Evolutionary conservation across 2,888 invertebrate species (phyloP), one percentile per base, ranked within the genome.

Genomic region (Zaprionus lineosus): DNA sequence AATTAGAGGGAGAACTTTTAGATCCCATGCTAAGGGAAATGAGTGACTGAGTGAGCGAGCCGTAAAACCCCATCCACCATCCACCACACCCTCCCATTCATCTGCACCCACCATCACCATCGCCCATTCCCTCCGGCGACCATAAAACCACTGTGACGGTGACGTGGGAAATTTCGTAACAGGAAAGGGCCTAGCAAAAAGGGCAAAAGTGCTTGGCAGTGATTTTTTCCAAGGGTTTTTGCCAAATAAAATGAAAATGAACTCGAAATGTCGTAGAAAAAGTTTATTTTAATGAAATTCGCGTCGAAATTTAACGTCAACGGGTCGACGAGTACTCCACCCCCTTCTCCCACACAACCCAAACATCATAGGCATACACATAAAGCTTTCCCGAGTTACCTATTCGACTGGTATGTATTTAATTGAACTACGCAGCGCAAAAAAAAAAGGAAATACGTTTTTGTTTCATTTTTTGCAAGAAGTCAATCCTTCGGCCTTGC

Each of bases 251-350:
- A 79, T 55, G 85, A 79, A 84, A 83, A 79, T 85, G 73, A 83
- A 79, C 78, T 83, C 75, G 82, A 71, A 53, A 63, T 47, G 64
- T 59, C 77, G 76, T 72, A 63, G 84, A 79, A 79, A 83, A 79
- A 85, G 84, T 79, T 85, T 85, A 75, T 79, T 79, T 79, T 79
- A 79, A 79, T 79, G 78, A 79, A 79, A 79, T 83, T 79, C 81
- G 79, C 78, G 85, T 76, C 78, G 85, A 79, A 84, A 79, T 79
- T 79, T 84, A 76, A 83, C 57, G 83, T 68, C 62, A 43, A 19
- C 68, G 55, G 36, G 31, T n/a, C n/a, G n/a, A 50, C 48, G 24
- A 39, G 28, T 9, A 18, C 5, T n/a, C 11, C 9, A n/a, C 2
- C 21, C 36, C 11, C 3, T 5, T 2, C 7, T 7, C 6, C 18